These are phyloP conservation scores for Loripinus fragilis DNA, from an alignment of 2,888 invertebrate species.

Conservation along the genomic window DNA sequence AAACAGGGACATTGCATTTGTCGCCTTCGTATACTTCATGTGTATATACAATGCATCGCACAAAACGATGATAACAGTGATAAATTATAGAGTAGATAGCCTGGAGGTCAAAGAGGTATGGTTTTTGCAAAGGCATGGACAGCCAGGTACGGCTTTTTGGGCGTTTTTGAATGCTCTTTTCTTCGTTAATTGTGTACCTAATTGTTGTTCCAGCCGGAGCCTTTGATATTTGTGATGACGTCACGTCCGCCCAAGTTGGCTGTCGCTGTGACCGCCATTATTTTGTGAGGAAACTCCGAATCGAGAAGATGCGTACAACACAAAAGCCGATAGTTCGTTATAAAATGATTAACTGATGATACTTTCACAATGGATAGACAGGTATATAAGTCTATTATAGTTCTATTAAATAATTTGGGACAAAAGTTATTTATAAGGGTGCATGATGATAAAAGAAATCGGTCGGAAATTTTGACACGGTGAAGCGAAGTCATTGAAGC, in stretches of 20 bases:
- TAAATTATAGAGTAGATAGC: background rate
- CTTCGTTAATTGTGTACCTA: background rate
- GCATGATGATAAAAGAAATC: background rate
- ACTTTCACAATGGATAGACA: slow-evolving; percentile 50
- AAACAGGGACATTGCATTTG: background rate
- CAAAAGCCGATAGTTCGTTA: slow-evolving; percentile 21
- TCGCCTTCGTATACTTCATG: background rate
- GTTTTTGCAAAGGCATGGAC: background rate
- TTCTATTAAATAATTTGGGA: slow-evolving; percentile 12
- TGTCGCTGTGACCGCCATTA: slow-evolving; percentile 64
- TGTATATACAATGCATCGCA: no score
- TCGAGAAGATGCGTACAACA: slow-evolving; percentile 43
- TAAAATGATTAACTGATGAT: slow-evolving; percentile 4
- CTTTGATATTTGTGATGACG: slow-evolving; percentile 44
- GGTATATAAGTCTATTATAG: slow-evolving; percentile 39
- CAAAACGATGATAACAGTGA: no score
- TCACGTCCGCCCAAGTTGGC: slow-evolving; percentile 52
- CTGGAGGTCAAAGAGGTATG: background rate
- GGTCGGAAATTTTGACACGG: slow-evolving; percentile 5
- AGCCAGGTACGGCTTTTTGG: background rate
- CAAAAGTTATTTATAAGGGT: slow-evolving; percentile 31
- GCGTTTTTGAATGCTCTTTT: background rate
- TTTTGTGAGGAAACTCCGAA: slow-evolving; percentile 52
- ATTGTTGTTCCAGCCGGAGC: background rate
- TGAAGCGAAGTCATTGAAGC: background rate